These are phyloP conservation scores for Clarias macrocephalus DNA, from an alignment of 2,113 vertebrate genomes.

Conservation along the genomic window DNA sequence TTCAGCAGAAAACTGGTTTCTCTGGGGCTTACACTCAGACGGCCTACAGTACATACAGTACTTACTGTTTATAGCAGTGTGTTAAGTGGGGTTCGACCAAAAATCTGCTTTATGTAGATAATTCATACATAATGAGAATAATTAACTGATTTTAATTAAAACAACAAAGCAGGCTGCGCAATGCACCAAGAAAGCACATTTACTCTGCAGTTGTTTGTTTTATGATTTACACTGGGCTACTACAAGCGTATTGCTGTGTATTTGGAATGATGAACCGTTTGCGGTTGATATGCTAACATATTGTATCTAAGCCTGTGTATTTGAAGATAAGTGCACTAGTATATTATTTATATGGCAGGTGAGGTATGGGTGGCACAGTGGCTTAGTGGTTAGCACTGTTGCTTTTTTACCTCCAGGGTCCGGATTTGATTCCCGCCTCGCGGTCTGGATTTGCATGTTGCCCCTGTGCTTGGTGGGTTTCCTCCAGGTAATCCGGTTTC, in stretches of 20 bases:
- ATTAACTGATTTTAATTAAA: neutral
- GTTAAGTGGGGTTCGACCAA: neutral
- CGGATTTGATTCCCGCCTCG: no score
- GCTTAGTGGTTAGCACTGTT: no score
- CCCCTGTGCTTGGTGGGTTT: no score
- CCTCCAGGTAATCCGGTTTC: no score
- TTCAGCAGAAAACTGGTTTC: constrained; percentile 13
- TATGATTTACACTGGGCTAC: neutral
- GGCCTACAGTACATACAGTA: neutral
- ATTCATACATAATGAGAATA: neutral
- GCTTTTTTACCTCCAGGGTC: no score
- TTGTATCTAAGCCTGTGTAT: neutral
- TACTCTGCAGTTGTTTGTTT: neutral
- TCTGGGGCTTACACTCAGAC: constrained; percentile 7
- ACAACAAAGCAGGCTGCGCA: neutral
- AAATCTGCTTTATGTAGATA: neutral
- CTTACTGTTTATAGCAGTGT: neutral
- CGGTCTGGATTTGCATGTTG: no score
- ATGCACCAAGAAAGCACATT: neutral
- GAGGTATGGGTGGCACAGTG: neutral
- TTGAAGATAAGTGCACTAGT: neutral
- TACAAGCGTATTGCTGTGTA: neutral
- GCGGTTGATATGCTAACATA: neutral
- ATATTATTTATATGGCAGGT: neutral
- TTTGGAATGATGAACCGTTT: neutral